Conservation (phyloP, 2,888 invertebrate species). For the Ceramica pisi region DNA sequence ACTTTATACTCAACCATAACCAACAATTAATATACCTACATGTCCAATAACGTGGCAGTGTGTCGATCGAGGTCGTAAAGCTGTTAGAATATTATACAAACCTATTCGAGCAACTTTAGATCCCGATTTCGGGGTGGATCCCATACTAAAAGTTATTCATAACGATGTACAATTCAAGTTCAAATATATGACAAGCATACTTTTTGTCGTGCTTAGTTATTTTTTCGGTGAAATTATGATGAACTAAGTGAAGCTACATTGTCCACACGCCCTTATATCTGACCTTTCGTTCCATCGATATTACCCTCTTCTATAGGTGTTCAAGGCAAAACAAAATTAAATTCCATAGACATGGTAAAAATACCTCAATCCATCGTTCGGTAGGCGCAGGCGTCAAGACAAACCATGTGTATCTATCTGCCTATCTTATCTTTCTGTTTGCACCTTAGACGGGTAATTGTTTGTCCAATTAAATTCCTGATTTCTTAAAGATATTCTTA, state of each 20-base stretch:
- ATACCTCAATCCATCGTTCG: slow-evolving; percentile 26
- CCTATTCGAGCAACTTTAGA: not conserved
- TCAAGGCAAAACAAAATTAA: slow-evolving; percentile 37
- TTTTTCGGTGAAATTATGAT: slow-evolving; percentile 16
- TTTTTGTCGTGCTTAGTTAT: not conserved
- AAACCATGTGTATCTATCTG: slow-evolving; percentile 1
- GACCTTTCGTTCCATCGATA: slow-evolving; percentile 72
- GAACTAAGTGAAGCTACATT: slow-evolving; percentile 14
- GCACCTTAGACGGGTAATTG: slow-evolving; percentile 26
- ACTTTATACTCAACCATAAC: not conserved
- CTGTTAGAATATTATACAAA: not conserved
- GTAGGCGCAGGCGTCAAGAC: slow-evolving; percentile 12
- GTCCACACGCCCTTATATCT: slow-evolving; percentile 53
- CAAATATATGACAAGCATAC: no score
- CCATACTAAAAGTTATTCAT: no score
- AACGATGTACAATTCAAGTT: no score
- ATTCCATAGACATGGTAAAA: slow-evolving; percentile 36
- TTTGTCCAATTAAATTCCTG: slow-evolving; percentile 16
- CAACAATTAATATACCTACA: not conserved
- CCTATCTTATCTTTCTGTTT: slow-evolving; percentile 42
- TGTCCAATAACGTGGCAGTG: not conserved
- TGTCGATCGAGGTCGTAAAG: not conserved
- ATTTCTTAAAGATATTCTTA: slow-evolving; percentile 19
- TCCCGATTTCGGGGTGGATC: no score
- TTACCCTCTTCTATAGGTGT: slow-evolving; percentile 39